These are phyloP conservation scores for Saxidomus purpurata DNA, from an alignment of 1,140 invertebrate species.

Conservation along the genomic window DNA sequence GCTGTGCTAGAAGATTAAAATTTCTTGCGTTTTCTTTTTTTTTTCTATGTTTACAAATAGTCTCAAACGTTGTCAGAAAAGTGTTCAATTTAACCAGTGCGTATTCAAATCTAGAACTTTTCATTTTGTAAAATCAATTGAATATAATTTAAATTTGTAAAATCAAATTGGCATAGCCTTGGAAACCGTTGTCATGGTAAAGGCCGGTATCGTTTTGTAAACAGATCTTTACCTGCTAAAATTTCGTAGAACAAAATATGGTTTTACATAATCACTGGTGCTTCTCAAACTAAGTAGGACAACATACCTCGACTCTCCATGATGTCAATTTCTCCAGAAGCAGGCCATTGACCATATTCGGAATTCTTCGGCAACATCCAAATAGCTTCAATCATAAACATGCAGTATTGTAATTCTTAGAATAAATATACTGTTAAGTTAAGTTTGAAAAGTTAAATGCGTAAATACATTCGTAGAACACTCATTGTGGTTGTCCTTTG, in stretches of 20 bases:
- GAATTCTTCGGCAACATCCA: slow-evolving; percentile 84
- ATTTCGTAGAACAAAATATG: neutral
- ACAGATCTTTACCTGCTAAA: neutral
- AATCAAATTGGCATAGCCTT: neutral
- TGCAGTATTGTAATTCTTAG: too few relatives aligned
- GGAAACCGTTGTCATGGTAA: neutral
- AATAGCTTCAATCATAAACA: slow-evolving; percentile 75
- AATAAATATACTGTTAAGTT: too few relatives aligned
- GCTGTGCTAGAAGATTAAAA: neutral
- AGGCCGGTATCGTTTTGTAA: neutral
- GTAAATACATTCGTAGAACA: too few relatives aligned
- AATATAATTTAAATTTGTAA: too few relatives aligned
- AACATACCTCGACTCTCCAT: slow-evolving; percentile 79
- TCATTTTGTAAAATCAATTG: too few relatives aligned
- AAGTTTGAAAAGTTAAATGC: too few relatives aligned
- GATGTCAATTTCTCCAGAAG: slow-evolving; percentile 85
- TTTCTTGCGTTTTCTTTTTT: neutral
- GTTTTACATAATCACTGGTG: neutral
- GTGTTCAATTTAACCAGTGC: too few relatives aligned
- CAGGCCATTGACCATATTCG: slow-evolving; percentile 83
- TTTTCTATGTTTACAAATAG: too few relatives aligned
- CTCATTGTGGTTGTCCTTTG: too few relatives aligned
- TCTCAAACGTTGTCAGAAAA: too few relatives aligned
- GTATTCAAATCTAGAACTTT: too few relatives aligned
- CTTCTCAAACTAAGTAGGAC: slow-evolving; percentile 1